Evolutionary conservation across 2,888 invertebrate genomes (phyloP).

Genomic region (Latheticus oryzae): DNA sequence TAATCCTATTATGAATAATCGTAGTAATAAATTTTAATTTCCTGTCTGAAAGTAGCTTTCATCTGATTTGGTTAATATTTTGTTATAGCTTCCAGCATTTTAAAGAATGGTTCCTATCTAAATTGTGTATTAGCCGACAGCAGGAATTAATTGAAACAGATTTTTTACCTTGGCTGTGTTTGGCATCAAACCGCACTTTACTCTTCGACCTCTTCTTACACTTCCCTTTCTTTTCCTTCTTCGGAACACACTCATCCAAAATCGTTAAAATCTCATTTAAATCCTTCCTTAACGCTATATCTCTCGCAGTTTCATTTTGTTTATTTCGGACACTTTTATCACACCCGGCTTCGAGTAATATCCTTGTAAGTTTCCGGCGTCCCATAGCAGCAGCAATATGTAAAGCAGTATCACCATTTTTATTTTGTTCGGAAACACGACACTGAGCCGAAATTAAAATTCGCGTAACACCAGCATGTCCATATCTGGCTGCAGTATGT

Average conservation of each 20-base stretch:
- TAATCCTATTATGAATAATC: too few species aligned
- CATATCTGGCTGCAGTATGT: slow-evolving; percentile 95
- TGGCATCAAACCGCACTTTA: slow-evolving; percentile 62
- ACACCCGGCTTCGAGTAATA: slow-evolving; percentile 88
- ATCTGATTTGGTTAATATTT: too few species aligned
- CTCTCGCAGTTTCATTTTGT: slow-evolving; percentile 89
- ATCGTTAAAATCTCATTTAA: slow-evolving; percentile 86
- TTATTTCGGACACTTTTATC: slow-evolving; percentile 80
- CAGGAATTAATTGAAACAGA: too few species aligned
- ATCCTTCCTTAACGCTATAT: slow-evolving; percentile 90
- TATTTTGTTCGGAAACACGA: slow-evolving; percentile 86
- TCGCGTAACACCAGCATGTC: slow-evolving; percentile 94
- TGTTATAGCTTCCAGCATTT: too few species aligned
- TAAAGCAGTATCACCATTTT: slow-evolving; percentile 94
- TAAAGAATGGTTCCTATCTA: too few species aligned
- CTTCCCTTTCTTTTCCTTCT: slow-evolving; percentile 64
- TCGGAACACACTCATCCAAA: slow-evolving; percentile 68
- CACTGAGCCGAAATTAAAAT: slow-evolving; percentile 93
- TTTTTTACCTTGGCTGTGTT: slow-evolving; percentile 45
- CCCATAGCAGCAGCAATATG: slow-evolving; percentile 97
- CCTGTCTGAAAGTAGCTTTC: too few species aligned
- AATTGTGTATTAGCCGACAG: too few species aligned
- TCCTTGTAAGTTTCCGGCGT: slow-evolving; percentile 88
- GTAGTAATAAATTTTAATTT: too few species aligned
- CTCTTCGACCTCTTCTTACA: slow-evolving; percentile 65